A percentile compares a stretch with the other conserved stretches of the same genome.
Evolutionary conservation across 2,113 vertebrate genomes (phyloP).

Genomic region (Callopanchax toddi): DNA sequence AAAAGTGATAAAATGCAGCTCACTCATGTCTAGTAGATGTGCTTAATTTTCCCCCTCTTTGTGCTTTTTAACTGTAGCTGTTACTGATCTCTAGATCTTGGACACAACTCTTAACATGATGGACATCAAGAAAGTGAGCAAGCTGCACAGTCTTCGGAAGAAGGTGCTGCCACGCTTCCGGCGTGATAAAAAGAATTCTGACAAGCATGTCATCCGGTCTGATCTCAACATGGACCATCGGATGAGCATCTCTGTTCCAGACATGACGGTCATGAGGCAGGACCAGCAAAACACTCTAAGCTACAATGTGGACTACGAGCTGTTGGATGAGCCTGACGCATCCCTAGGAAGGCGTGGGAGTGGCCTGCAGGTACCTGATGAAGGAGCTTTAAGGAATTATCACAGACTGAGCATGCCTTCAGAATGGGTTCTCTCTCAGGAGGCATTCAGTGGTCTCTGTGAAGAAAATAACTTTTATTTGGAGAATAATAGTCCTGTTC

Average conservation of each 20-base stretch:
- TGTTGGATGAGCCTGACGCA: neutral
- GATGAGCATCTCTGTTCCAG: constrained; percentile 63
- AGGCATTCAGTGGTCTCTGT: constrained; percentile 27
- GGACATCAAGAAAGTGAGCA: constrained; percentile 68
- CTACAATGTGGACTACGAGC: constrained; percentile 45
- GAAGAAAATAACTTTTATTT: constrained; percentile 31
- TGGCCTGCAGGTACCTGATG: constrained; percentile 8
- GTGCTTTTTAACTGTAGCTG: constrained; percentile 19
- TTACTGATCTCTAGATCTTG: constrained; percentile 47
- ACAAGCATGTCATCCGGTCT: constrained; percentile 2
- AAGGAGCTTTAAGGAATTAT: constrained; percentile 22
- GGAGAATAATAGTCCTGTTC: neutral
- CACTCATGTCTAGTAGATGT: neutral
- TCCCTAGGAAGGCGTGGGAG: constrained; percentile 16
- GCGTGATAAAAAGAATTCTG: constrained; percentile 26
- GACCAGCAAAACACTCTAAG: constrained; percentile 6
- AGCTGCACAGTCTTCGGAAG: constrained; percentile 66
- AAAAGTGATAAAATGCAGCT: too few relatives aligned
- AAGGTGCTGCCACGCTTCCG: constrained; percentile 63
- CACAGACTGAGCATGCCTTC: constrained; percentile 36
- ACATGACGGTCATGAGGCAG: constrained; percentile 48
- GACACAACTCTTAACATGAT: constrained; percentile 34
- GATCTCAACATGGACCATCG: constrained; percentile 47
- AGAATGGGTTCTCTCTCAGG: constrained; percentile 59
- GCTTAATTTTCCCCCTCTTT: neutral